phyloP scores from a whole-genome alignment of 2,113 vertebrate genomes.

The Brachyhypopomus gauderio region DNA sequence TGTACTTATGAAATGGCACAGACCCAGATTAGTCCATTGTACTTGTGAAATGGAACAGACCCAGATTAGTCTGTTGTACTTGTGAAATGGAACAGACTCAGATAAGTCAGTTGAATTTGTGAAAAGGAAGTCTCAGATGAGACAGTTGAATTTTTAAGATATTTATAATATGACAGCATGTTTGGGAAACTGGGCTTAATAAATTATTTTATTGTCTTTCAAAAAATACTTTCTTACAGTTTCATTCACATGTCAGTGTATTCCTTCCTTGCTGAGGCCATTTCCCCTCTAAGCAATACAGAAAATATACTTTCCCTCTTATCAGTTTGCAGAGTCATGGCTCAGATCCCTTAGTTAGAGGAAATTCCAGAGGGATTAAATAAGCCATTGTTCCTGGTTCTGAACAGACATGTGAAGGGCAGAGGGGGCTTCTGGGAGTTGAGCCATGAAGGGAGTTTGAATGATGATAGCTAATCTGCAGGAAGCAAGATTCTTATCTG shows the following conservation, averaged over 20 bases:
- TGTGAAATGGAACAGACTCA: too few species aligned
- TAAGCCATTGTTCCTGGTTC: slow-evolving; percentile 30
- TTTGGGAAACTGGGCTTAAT: too few species aligned
- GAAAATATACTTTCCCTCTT: background rate
- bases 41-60: too few species aligned
- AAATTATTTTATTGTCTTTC: too few species aligned
- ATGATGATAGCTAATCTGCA: slow-evolving; percentile 45
- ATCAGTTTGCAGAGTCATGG: background rate
- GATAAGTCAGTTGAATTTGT: too few species aligned
- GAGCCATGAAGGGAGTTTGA: slow-evolving; percentile 2
- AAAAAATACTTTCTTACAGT: background rate
- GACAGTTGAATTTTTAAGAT: too few species aligned
- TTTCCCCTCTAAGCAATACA: background rate
- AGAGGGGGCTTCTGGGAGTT: background rate
- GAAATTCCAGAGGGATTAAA: slow-evolving; percentile 4
- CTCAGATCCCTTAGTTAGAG: background rate
- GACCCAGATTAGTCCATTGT: too few species aligned
- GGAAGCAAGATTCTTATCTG: slow-evolving; percentile 35
- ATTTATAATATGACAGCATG: too few species aligned
- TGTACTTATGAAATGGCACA: background rate
- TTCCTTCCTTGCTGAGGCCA: background rate
- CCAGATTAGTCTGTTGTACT: too few species aligned
- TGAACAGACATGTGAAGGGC: slow-evolving; percentile 15
- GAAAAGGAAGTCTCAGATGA: too few species aligned
- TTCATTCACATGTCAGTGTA: background rate